phyloP scores from a whole-genome alignment of 2,888 invertebrate species.

The Xestobium rufovillosum region DNA sequence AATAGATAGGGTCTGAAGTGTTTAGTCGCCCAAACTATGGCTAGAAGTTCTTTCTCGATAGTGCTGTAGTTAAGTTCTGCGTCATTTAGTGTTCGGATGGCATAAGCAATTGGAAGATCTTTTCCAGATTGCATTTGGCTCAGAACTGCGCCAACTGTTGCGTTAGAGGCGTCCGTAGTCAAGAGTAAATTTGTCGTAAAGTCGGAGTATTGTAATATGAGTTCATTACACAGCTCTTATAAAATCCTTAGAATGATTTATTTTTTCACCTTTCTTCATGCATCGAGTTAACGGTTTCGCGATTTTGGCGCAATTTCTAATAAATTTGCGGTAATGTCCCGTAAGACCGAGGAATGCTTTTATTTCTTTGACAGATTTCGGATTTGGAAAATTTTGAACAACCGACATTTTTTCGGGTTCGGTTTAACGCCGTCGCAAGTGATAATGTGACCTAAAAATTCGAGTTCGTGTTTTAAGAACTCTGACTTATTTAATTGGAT shows the following conservation, averaged over 20 bases:
- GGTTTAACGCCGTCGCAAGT: background rate
- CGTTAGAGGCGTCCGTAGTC: constrained; percentile 11
- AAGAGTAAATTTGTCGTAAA: constrained; percentile 6
- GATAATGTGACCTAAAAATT: constrained; percentile 4
- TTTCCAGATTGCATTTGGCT: too few relatives aligned
- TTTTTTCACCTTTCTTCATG: constrained; percentile 10
- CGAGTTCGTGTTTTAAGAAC: background rate
- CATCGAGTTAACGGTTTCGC: constrained; percentile 8
- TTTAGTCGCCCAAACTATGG: too few relatives aligned
- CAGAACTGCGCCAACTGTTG: constrained; percentile 2
- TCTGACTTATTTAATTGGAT: too few relatives aligned
- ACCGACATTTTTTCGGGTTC: background rate
- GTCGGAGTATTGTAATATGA: constrained; percentile 4
- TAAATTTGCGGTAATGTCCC: constrained; percentile 4
- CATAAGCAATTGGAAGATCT: constrained; percentile 8
- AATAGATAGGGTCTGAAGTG: too few relatives aligned
- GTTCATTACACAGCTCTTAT: constrained; percentile 6
- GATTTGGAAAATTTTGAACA: background rate
- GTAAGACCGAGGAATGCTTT: background rate
- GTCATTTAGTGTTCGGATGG: constrained; percentile 7
- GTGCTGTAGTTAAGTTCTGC: constrained; percentile 9
- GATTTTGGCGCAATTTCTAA: constrained; percentile 8
- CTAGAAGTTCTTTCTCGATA: too few relatives aligned
- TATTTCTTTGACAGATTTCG: background rate
- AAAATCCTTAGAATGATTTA: constrained; percentile 6